Percentiles rank a stretch among this genome's conserved stretches.
Conservation (phyloP, 1,140 invertebrate species). For the Meloidogyne hapla region DNA sequence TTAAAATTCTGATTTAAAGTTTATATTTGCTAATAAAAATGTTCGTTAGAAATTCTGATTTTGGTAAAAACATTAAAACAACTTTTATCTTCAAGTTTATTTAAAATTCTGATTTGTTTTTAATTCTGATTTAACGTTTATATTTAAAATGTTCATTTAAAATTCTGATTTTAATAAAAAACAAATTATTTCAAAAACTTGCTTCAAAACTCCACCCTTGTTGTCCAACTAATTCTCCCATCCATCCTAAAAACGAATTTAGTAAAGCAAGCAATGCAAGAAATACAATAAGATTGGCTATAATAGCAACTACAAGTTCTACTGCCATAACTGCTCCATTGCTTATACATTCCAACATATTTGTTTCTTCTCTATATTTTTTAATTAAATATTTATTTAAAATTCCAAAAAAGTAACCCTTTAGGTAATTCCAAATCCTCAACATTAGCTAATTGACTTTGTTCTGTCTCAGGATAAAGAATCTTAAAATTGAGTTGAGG, state of each 20-base stretch:
- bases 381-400: not conserved
- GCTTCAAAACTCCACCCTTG: slow-evolving; percentile 52
- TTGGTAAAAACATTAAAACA: too few relatives aligned
- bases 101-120: not conserved
- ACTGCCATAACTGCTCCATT: slow-evolving; percentile 80
- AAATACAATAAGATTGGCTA: slow-evolving; percentile 87
- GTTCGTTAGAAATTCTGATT: too few relatives aligned
- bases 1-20: too few relatives aligned
- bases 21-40: too few relatives aligned
- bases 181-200: not conserved
- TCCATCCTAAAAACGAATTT: slow-evolving; percentile 78
- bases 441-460: slow-evolving; percentile 70
- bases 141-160: not conserved
- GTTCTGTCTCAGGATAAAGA: slow-evolving; percentile 66
- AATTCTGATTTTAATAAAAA: too few relatives aligned
- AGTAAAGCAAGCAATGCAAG: slow-evolving; percentile 81
- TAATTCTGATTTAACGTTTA: too few relatives aligned
- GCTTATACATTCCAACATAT: slow-evolving; percentile 39
- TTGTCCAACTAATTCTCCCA: slow-evolving; percentile 74
- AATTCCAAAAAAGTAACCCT: slow-evolving; percentile 40
- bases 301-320: slow-evolving; percentile 80
- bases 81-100: slow-evolving; percentile 4
- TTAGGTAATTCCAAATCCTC: slow-evolving; percentile 56
- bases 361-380: slow-evolving; percentile 39
- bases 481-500: slow-evolving; percentile 57